Evolutionary conservation across 2,888 invertebrate genomes (phyloP).

Genomic region (Sphecodes monilicornis): DNA sequence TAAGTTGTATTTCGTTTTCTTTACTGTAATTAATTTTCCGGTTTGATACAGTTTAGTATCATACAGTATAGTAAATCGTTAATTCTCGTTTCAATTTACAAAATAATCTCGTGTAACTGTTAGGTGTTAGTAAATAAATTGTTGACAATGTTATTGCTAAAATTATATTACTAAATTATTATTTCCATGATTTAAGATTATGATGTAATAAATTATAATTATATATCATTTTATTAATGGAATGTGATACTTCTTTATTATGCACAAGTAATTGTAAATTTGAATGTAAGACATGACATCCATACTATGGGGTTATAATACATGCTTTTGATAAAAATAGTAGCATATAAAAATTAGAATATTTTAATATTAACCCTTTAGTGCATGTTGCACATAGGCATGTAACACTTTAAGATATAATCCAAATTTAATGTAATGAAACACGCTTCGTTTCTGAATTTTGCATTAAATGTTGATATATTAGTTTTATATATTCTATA

Average conservation of each 20-base stretch:
- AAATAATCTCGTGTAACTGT: conserved; percentile 6
- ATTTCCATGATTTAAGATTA: conserved; percentile 29
- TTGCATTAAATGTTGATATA: neutral
- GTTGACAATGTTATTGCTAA: neutral
- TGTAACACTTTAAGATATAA: neutral
- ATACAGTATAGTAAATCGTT: neutral
- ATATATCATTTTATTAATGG: conserved; percentile 22
- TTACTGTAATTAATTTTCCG: neutral
- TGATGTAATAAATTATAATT: conserved; percentile 27
- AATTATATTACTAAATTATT: conserved; percentile 26
- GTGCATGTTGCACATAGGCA: conserved; percentile 3
- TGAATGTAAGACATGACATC: conserved; percentile 20
- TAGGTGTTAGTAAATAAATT: neutral
- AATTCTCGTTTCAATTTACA: neutral
- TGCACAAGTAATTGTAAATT: conserved; percentile 40
- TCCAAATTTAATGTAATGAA: neutral
- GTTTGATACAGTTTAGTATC: conserved; percentile 7
- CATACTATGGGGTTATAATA: conserved; percentile 1
- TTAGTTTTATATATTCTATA: neutral
- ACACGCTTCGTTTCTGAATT: neutral
- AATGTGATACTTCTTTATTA: conserved; percentile 54
- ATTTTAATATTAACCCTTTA: conserved; percentile 29
- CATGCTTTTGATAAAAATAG: conserved; percentile 40
- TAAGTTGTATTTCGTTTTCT: neutral
- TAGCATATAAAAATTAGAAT: conserved; percentile 55